Evolutionary conservation across 92 coral and sea anemone genomes (phyloP), one percentile per base, ranked within the genome.

Genomic region (Plumapathes pennacea): DNA sequence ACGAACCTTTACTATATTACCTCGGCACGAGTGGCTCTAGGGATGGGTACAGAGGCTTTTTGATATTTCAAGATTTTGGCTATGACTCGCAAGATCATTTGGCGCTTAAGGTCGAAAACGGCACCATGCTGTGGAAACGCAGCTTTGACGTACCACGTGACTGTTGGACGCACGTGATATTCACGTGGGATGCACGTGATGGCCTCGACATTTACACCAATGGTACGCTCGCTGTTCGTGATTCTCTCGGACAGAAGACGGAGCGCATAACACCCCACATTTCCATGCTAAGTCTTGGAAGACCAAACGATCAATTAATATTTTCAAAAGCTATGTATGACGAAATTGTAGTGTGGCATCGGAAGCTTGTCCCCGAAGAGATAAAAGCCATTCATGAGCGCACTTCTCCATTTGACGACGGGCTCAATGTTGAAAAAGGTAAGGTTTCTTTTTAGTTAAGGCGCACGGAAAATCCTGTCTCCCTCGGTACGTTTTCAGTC

Each of bases 11-110:
- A 24, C 96, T 77, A 56, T 92, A 84, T 56, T 92, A 88, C 42
- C 54, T 92, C 68, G 98, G 98, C 3, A 92, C 96, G 24, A 88
- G 96, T 60, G 98, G 95, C 2, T 67, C 79, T n/a, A 32, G 70
- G 42, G 81, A 67, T 2, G 89, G 94, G 11, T 76, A 84, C 6
- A 64, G 82, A 15, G 98, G 98, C 19, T 77, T 92, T 62, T 71
- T 92, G 17, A 69, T 92, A n/a, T 92, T 78, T 64, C 98, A 92
- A 54, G 90, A 92, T 68, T 78, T 71, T 50, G 30, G 56, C 21
- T 48, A 60, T 38, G 85, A 67, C 40, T 24, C 59, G 26, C 76
- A 80, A 49, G 92, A 89, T 56, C 89, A 88, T 60, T 19, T 92
- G 46, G 75, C 84, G 14, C 81, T 92, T 53, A 92, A 90, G 63